A percentile compares a stretch with the other conserved stretches of the same genome.
Evolutionary conservation across 2,888 invertebrate species (phyloP).

Genomic region (Tupiocoris notatus): DNA sequence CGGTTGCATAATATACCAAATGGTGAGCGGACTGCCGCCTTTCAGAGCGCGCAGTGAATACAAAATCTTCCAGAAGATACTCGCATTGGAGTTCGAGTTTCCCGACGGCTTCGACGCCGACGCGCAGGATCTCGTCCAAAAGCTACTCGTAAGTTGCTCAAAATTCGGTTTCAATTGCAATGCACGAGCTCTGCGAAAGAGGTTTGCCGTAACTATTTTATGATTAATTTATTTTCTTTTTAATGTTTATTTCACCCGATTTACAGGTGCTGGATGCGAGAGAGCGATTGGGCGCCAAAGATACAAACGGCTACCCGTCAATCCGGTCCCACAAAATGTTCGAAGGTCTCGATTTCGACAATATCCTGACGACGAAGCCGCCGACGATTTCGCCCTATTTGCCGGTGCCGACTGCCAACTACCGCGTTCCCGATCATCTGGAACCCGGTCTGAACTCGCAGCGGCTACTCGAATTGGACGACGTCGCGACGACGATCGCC

Average conservation of each 20-base stretch:
- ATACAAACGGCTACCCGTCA: conserved; percentile 68
- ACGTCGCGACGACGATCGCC: too few species aligned
- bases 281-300: conserved; percentile 78
- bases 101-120: conserved; percentile 85
- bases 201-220: background rate
- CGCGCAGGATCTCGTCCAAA: conserved; percentile 84
- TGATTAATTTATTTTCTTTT: background rate
- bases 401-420: conserved; percentile 15
- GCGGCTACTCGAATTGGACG: conserved; percentile 71
- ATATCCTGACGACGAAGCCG: conserved; percentile 66
- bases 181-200: too few species aligned
- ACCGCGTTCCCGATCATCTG: conserved; percentile 67
- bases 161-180: too few species aligned
- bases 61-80: conserved; percentile 92
- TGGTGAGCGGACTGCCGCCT: conserved; percentile 89
- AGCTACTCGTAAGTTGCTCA: conserved; percentile 65
- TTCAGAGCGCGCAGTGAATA: conserved; percentile 91
- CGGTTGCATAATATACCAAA: conserved; percentile 95
- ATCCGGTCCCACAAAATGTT: conserved; percentile 88
- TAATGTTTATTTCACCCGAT: background rate
- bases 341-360: conserved; percentile 76
- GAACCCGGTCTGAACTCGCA: conserved; percentile 88
- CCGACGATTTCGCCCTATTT: conserved; percentile 76
- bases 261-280: conserved; percentile 67
- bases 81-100: conserved; percentile 85